Base-by-base conservation (phyloP, 2,113 vertebrate species). In the Oriolus oriolus region DNA sequence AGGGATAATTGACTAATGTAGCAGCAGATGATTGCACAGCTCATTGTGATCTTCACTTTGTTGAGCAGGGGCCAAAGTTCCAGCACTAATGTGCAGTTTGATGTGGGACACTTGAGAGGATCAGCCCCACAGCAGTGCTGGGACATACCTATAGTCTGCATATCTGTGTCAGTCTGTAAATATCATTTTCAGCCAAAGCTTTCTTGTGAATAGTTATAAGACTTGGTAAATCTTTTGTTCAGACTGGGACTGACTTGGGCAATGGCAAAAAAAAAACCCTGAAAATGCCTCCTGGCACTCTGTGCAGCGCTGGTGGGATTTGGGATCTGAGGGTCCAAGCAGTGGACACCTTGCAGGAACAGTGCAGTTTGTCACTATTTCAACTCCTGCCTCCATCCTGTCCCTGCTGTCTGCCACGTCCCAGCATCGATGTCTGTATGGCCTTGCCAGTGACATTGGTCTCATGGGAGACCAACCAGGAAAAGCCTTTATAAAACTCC, bases 341-440 rank as follows among this genome's bases (percentile, higher is more conserved):
- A 70, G 33, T 0, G 2, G 30, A 23, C 21, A 11, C 0, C 0
- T 53, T 2, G 0, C 28, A 77, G 33, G 54, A 9, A 47, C 19
- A 23, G 26, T n/a, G 19, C 6, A 52, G 27, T 11, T 35, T 52
- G 81, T 24, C 7, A 22, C 13, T 26, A 27, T 66, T 79, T 61
- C 31, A 37, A 35, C 31, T 53, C 50, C 71, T 71, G 8, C 13
- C 23, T 66, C 56, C 8, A 57, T 41, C 52, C n/a, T 1, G 3
- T 52, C 53, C 33, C 21, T 82, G 9, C 63, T 2, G 1, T 31
- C 71, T 61, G 63, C 39, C n/a, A 14, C 4, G 6, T 65, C 22
- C 53, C 71, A 71, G 22, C 20, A 41, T 4, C 0, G 0, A 30
- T 8, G 4, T 23, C 61, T 53, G 15, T 19, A 49, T 33, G 83